phyloP scores from a whole-genome alignment of 53 echinoderm and acorn worm species.

The Patiria pectinifera region DNA sequence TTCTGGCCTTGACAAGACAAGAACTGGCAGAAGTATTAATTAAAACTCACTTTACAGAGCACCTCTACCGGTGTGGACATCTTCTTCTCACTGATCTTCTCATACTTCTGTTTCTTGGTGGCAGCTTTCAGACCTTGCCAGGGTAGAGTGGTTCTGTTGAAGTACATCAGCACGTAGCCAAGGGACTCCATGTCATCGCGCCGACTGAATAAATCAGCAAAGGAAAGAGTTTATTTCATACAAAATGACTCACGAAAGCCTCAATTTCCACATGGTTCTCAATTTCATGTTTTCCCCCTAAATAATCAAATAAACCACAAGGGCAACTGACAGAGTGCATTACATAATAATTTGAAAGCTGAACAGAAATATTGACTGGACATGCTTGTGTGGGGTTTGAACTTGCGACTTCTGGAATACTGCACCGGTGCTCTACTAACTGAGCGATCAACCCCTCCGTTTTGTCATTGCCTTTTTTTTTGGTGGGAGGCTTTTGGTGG shows the following conservation, averaged over 20 bases:
- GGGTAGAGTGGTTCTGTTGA: slow-evolving; percentile 95
- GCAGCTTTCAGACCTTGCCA: slow-evolving; percentile 99
- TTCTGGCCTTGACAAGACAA: not conserved
- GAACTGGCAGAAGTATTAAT: not conserved
- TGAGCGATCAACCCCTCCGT: too few species aligned
- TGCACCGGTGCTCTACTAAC: too few species aligned
- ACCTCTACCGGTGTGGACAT: slow-evolving; percentile 97
- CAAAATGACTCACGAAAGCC: not conserved
- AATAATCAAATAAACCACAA: too few species aligned
- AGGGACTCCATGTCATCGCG: slow-evolving; percentile 98
- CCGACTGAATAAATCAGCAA: slow-evolving; percentile 70
- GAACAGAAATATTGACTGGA: too few species aligned
- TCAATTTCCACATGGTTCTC: not conserved
- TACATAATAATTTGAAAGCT: too few species aligned
- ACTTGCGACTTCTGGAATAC: too few species aligned
- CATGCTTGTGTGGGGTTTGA: too few species aligned
- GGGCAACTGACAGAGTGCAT: too few species aligned
- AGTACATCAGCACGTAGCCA: slow-evolving; percentile 99
- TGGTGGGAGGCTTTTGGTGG: too few species aligned
- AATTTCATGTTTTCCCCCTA: too few species aligned
- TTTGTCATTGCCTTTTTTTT: too few species aligned
- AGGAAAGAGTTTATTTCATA: too few species aligned
- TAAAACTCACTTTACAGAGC: slow-evolving; percentile 85
- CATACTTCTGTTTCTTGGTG: slow-evolving; percentile 99
- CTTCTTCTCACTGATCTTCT: slow-evolving; percentile 99